Base-by-base conservation (phyloP, 2,888 invertebrate species). In the Zaprionus obscuricornis region DNA sequence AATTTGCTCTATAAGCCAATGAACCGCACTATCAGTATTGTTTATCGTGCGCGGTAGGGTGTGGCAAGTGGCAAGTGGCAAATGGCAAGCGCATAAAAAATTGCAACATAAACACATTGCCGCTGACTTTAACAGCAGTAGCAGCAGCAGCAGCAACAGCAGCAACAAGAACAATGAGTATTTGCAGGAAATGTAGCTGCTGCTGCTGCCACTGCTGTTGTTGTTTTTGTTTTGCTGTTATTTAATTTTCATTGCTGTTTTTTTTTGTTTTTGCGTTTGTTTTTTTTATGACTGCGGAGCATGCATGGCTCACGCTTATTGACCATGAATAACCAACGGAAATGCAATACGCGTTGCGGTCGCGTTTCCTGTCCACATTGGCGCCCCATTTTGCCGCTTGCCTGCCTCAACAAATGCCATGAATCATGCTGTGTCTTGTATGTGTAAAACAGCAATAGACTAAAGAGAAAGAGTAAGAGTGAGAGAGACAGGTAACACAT, bases 311-410 rank as follows among this genome's bases (percentile, higher is more conserved):
- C 39, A 52, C 66, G 55, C 57, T 60, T 55, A 72, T 69, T 79
- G 81, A 62, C 77, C 74, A 70, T 83, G 84, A 79, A 77, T 70
- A 79, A 52, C 60, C 52, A 73, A 50, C 76, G 74, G 84, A 83
- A 76, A 79, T 70, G 81, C 81, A 76, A 62, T 65, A 47, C 64
- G 73, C 52, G 66, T 43, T 50, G 59, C 11, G 63, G 57, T 78
- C 36, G 27, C 51, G 51, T 57, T 57, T 56, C 51, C 74, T 51
- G 64, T 39, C 31, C 18, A 22, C 24, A 14, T 11, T n/a, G 26
- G 6, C 16, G 7, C 10, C 13, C 36, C 5, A 16, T 18, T 8
- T 6, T 3, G n/a, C 11, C 16, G 27, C 14, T 5, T 14, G n/a
- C 37, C 13, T 7, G 33, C 2, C 20, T n/a, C 27, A 18, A 3